phyloP scores from a whole-genome alignment of 1,140 invertebrate species.

The Dreissena polymorpha region DNA sequence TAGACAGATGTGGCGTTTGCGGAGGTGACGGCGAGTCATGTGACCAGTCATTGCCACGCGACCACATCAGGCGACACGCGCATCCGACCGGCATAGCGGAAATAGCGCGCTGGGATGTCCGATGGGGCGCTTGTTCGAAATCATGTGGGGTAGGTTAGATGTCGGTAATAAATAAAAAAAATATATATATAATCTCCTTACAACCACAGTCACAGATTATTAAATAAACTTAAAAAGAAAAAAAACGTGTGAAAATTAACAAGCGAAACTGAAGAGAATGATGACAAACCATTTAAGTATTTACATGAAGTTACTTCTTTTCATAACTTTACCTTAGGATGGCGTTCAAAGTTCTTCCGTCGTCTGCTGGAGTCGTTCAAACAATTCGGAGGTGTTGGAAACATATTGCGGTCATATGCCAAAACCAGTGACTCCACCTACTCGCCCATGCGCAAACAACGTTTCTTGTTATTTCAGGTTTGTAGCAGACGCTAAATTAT shows the following conservation, averaged over 20 bases:
- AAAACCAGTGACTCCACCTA: neutral
- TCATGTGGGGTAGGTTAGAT: slow-evolving; percentile 40
- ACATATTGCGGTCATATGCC: neutral
- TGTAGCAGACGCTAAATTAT: too few relatives aligned
- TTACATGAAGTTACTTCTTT: neutral
- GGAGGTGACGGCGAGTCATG: slow-evolving; percentile 94
- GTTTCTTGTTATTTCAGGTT: neutral
- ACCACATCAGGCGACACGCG: neutral
- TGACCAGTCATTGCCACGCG: slow-evolving; percentile 2
- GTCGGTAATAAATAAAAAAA: neutral
- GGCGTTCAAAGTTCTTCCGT: neutral
- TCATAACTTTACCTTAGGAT: neutral
- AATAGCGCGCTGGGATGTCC: slow-evolving; percentile 29
- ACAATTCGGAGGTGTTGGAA: neutral
- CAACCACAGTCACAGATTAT: too few relatives aligned
- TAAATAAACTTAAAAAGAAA: too few relatives aligned
- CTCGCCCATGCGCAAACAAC: slow-evolving; percentile 4
- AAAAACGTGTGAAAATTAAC: too few relatives aligned
- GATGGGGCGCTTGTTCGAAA: slow-evolving; percentile 39
- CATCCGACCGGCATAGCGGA: neutral
- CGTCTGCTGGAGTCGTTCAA: neutral
- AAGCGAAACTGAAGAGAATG: too few relatives aligned
- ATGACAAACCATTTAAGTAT: neutral
- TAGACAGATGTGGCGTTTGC: slow-evolving; percentile 94
- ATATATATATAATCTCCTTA: too few relatives aligned